Evolutionary conservation across 2,888 invertebrate genomes (phyloP), one percentile per base, ranked within the genome.

Genomic region (Mesoligia furuncula): DNA sequence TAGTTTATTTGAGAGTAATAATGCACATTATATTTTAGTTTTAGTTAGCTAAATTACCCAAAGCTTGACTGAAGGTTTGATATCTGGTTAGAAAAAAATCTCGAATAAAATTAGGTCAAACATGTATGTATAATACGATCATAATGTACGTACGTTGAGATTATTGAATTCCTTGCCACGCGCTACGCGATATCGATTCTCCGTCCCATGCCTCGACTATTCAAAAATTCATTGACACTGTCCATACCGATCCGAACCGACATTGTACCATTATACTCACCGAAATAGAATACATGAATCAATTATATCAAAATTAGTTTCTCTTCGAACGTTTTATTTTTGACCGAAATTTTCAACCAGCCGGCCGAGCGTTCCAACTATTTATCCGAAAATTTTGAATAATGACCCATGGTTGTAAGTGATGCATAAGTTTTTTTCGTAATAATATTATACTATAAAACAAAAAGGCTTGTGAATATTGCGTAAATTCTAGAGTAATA

Each of bases 211-310:
- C 93, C 93, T 92, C 91, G 89, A 93, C 93, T 94, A 93, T 95
- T 96, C 93, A 96, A 96, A 95, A 94, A 96, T 95, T 95, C 94
- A 96, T 95, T 91, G 91, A 91, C 94, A 92, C 90, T 94, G 93
- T 94, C 94, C 94, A 93, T 91, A 91, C 91, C 90, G 90, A 92
- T 93, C 92, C 94, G 93, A 91, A 93, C 94, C 93, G 91, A 91
- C 86, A 88, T 84, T 86, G 85, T 83, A 88, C 85, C 90, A 89
- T 85, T 87, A 89, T 73, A 84, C 80, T 88, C 85, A 90, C 91
- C 87, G 76, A 91, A 92, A 92, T 91, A 89, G 86, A 88, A 87
- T 80, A 86, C 84, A 83, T 79, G 48, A 79, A 86, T 69, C 81
- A 78, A 91, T 86, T 85, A 81, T 83, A 81, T 78, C 81, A 76